Percentiles rank a stretch among this genome's conserved stretches.
Evolutionary conservation across 2,888 invertebrate genomes (phyloP).

Genomic region (Caenorhabditis virilis): DNA sequence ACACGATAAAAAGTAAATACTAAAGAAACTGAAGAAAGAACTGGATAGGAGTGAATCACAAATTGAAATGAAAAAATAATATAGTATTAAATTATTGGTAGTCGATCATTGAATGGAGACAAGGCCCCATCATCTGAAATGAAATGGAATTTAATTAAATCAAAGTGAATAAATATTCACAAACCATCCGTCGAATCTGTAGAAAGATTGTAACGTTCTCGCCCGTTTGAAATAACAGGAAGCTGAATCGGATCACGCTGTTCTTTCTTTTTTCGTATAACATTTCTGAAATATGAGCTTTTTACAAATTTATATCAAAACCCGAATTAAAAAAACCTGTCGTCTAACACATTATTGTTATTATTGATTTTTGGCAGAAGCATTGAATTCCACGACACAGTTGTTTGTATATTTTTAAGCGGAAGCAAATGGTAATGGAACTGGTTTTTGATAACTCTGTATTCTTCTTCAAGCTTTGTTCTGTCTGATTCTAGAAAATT

Average conservation of each 20-base stretch:
- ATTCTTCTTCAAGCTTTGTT: conserved; percentile 60
- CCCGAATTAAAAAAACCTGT: background rate
- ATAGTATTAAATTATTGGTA: background rate
- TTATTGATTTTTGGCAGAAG: conserved; percentile 51
- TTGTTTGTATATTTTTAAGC: conserved; percentile 55
- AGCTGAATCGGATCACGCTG: conserved; percentile 10
- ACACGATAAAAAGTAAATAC: too few relatives aligned
- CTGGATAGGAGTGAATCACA: too few relatives aligned
- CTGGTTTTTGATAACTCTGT: conserved; percentile 64
- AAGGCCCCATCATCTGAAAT: background rate
- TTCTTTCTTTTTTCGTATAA: conserved; percentile 10
- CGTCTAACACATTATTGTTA: conserved; percentile 7
- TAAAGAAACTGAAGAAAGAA: too few relatives aligned
- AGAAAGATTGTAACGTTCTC: background rate
- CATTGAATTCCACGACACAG: conserved; percentile 64
- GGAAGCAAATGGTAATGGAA: conserved; percentile 66
- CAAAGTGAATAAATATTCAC: background rate
- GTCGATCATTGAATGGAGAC: background rate
- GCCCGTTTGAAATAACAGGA: conserved; percentile 26
- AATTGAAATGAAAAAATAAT: background rate
- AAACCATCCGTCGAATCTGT: background rate
- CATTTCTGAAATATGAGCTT: background rate
- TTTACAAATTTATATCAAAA: too few relatives aligned
- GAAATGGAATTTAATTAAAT: background rate
- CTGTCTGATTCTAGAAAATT: conserved; percentile 51